Base-by-base conservation (phyloP, 2,888 invertebrate genomes). In the Agrotis segetum region DNA sequence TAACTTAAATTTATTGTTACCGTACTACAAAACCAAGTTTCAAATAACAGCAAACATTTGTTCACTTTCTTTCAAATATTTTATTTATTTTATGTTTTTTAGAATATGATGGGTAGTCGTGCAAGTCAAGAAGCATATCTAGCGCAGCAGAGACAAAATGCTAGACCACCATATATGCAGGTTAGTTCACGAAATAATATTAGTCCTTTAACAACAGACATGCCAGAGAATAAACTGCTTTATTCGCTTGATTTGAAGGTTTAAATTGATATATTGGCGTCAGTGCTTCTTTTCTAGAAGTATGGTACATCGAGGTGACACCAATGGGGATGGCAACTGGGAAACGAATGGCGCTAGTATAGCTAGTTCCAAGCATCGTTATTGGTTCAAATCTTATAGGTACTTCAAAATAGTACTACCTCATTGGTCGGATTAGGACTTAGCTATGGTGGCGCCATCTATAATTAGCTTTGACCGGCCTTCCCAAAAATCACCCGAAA, bases 151-250 rank as follows among this genome's bases (percentile, higher is more conserved):
- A 94, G 97, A 88, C 97, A 97, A 84, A 96, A 96, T 69, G 94
- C 97, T 1, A 94, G 97, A 50, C 97, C 97, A 2, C 97, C 97
- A 50, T 97, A 97, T 85, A 97, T 97, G 96, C 98, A 98, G 95
- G 97, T 97, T 79, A 72, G 86, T 84, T 21, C 17, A 17, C 16
- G 46, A 55, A 55, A 46, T 29, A 40, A 24, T n/a, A 14, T n/a
- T 17, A 29, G 7, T 17, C 7, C 3, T 21, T 14, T 14, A 2
- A 19, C 47, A 2, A 47, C 17, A 16, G 2, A 4, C 3, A 55
- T 34, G 7, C 17, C 47, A 65, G 47, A 29, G 29, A 17, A 47
- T 19, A 59, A 49, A 13, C 2, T 34, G 3, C 24, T 55, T 49
- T 49, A 29, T 29, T 11, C 0, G 1, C 5, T 29, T 13, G 13